These are phyloP conservation scores for Schlechtendalia chinensis DNA, from an alignment of 1,140 invertebrate genomes.

Conservation along the genomic window DNA sequence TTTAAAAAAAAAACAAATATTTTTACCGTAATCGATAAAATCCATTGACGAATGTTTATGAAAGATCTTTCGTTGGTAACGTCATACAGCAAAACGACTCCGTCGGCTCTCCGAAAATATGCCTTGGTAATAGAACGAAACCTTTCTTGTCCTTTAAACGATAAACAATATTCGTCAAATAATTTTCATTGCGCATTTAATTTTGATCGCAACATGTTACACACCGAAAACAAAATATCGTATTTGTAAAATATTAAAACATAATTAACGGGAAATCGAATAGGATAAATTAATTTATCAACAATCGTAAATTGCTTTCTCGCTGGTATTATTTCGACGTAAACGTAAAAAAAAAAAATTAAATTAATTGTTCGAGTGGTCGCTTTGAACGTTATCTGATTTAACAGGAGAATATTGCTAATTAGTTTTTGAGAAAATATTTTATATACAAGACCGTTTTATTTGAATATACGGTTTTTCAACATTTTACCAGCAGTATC, in stretches of 20 bases:
- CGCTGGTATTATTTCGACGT: too few species aligned
- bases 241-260: too few species aligned
- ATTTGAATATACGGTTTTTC: neutral
- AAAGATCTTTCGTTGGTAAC: conserved; percentile 66
- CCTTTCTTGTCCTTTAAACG: conserved; percentile 58
- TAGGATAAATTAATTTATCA: too few species aligned
- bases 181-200: neutral
- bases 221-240: too few species aligned
- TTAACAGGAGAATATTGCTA: too few species aligned
- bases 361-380: too few species aligned
- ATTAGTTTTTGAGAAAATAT: neutral
- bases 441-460: neutral
- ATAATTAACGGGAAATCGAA: too few species aligned
- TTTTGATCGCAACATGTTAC: neutral
- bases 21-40: conserved; percentile 62
- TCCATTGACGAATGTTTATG: conserved; percentile 66
- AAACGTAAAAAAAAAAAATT: too few species aligned
- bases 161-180: too few species aligned
- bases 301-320: too few species aligned
- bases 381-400: too few species aligned
- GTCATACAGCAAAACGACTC: conserved; percentile 69
- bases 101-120: conserved; percentile 70
- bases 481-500: conserved; percentile 62
- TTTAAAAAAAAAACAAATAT: neutral
- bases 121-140: conserved; percentile 70